A percentile compares a stretch with the other conserved stretches of the same genome.
Evolutionary conservation across 2,888 invertebrate genomes (phyloP).

Genomic region (Chrysotoxum bicinctum): DNA sequence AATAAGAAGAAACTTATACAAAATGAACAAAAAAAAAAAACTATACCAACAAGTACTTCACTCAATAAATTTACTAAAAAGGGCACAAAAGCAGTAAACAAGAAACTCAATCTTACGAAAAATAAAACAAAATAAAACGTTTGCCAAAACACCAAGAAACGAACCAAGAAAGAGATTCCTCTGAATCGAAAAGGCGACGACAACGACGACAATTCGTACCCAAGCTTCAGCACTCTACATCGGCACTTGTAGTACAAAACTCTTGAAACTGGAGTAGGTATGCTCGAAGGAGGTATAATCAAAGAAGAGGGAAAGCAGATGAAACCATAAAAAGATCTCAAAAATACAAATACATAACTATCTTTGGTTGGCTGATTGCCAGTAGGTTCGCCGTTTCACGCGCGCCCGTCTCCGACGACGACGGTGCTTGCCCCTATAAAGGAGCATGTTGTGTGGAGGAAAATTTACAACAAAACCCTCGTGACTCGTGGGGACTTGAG

Average conservation of each 20-base stretch:
- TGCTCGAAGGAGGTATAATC: slow-evolving; percentile 15
- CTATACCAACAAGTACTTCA: slow-evolving; percentile 8
- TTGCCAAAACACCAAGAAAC: background rate
- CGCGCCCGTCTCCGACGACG: background rate
- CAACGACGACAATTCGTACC: background rate
- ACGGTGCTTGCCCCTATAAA: background rate
- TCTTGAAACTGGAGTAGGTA: slow-evolving; percentile 27
- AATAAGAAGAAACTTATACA: slow-evolving; percentile 27
- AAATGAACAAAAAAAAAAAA: slow-evolving; percentile 7
- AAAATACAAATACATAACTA: slow-evolving; percentile 26
- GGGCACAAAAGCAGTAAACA: slow-evolving; percentile 29
- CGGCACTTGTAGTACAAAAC: background rate
- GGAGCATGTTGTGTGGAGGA: slow-evolving; percentile 21
- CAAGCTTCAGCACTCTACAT: background rate
- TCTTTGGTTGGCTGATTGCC: background rate
- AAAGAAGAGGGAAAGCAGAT: slow-evolving; percentile 29
- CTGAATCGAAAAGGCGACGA: background rate
- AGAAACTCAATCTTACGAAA: background rate
- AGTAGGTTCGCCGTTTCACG: background rate
- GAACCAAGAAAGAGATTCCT: slow-evolving; percentile 2
- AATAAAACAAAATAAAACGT: background rate
- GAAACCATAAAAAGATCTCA: slow-evolving; percentile 45
- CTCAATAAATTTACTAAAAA: slow-evolving; percentile 49
- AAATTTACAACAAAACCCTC: slow-evolving; percentile 26
- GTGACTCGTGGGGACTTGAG: background rate